phyloP scores from a whole-genome alignment of 2,888 invertebrate species.

The Chirona hameri region DNA sequence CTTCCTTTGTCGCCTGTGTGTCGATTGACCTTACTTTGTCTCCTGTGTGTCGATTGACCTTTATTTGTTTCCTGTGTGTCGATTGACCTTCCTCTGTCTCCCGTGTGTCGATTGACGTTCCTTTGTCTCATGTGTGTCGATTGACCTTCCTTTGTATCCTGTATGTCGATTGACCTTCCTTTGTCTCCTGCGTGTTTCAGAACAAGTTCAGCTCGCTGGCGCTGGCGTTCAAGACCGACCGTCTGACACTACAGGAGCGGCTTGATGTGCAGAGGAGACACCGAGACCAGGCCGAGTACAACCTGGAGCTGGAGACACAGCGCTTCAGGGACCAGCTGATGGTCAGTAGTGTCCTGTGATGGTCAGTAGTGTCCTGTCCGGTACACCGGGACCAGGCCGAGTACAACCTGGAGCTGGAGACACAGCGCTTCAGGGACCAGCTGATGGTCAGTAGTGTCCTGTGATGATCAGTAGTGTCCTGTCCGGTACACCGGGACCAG shows the following conservation, averaged over 20 bases:
- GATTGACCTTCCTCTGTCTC: too few species aligned
- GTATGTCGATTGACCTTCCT: too few species aligned
- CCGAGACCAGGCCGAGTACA: constrained; percentile 58
- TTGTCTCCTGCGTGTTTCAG: constrained; percentile 45
- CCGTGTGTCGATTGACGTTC: too few species aligned
- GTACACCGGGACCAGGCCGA: too few species aligned
- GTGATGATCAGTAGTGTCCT: neutral
- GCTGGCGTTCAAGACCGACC: constrained; percentile 59
- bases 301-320: constrained; percentile 55
- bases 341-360: constrained; percentile 12
- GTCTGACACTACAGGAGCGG: constrained; percentile 54
- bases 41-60: too few species aligned
- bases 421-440: too few species aligned
- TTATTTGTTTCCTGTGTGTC: too few species aligned
- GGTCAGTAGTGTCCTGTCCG: neutral
- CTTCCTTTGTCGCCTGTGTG: too few species aligned
- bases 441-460: neutral
- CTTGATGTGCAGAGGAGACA: constrained; percentile 56
- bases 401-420: constrained; percentile 50
- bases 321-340: neutral
- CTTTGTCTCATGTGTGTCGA: too few species aligned
- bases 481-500: neutral
- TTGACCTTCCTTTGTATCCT: too few species aligned
- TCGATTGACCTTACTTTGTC: too few species aligned
- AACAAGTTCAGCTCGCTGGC: constrained; percentile 56